Conservation (phyloP, 2,888 invertebrate genomes). For the Anagyrus pseudococci region DNA sequence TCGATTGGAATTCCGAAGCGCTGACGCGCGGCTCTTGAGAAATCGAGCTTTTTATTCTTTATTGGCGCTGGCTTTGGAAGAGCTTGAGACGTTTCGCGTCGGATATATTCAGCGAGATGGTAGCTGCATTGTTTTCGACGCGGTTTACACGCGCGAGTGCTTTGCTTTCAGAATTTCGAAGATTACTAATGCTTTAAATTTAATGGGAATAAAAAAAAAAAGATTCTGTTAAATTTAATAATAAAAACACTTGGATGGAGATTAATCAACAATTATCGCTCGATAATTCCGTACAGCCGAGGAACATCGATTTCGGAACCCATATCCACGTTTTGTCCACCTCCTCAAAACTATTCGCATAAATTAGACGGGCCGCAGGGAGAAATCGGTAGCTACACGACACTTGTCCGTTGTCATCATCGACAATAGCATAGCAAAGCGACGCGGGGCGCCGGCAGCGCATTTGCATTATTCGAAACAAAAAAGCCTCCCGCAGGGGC, state of each 20-base stretch:
- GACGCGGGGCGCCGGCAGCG: background rate
- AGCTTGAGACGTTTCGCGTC: background rate
- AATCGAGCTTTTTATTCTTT: background rate
- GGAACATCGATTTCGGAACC: too few species aligned
- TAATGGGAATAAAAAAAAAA: too few species aligned
- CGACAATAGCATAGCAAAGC: slow-evolving; percentile 20
- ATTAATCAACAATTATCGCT: background rate
- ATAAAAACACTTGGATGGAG: background rate
- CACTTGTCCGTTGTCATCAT: slow-evolving; percentile 3
- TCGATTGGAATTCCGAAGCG: background rate
- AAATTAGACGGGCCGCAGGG: background rate
- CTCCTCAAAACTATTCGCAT: too few species aligned
- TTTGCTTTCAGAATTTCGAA: too few species aligned
- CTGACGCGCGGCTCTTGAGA: background rate
- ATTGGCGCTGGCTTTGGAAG: background rate
- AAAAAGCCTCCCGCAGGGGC: background rate
- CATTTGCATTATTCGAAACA: slow-evolving; percentile 34
- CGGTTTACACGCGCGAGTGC: too few species aligned
- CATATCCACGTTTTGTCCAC: too few species aligned
- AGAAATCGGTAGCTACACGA: slow-evolving; percentile 5
- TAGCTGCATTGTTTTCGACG: too few species aligned
- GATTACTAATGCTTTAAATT: too few species aligned
- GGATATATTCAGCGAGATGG: too few species aligned
- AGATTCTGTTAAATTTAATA: background rate
- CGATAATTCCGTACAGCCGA: background rate